Base-by-base conservation (phyloP, 2,888 invertebrate genomes). In the Catocala sponsa region DNA sequence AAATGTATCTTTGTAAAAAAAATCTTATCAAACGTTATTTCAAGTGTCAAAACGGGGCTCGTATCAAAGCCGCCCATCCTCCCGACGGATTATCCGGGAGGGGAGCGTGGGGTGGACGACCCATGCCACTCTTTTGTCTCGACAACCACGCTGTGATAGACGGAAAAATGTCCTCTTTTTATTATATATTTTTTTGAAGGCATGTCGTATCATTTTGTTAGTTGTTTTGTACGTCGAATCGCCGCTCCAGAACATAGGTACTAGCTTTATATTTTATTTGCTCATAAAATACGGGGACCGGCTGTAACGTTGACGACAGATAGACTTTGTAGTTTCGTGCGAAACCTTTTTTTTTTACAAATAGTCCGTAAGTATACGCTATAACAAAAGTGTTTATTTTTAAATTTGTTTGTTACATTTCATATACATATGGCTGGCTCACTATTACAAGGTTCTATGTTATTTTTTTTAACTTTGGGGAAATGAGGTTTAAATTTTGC, bases 11-110 rank as follows among this genome's bases (percentile, higher is more conserved):
- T 70, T 76, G 55, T 55, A 77, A 75, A 77, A 25, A 25, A 70
- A 73, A 63, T 79, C 72, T 83, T 81, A 81, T 82, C 80, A 82
- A 82, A 82, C 79, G 76, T 82, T 82, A 81, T 83, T 82, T 74
- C 81, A 79, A 73, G 76, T 81, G 82, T 77, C 78, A 76, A 78
- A 79, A 77, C 70, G 74, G 69, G 63, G 64, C 74, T 73, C 65
- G 73, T 76, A 63, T 63, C 63, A 63, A 58, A 54, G 46, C 75
- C 65, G 63, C 62, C 65, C 65, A 66, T 70, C 75, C 77, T 70
- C 74, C 71, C 68, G 63, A 49, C 64, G 81, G 82, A 84, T 84
- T 76, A 84, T 78, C 82, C 80, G 67, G 71, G 61, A 62, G 70
- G 70, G 61, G 35, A 35, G 11, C 6, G 50, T 46, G n/a, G 35